A percentile compares a stretch with the other conserved stretches of the same genome.
Conservation (phyloP, 2,113 vertebrate species). For the Prunella fulvescens region DNA sequence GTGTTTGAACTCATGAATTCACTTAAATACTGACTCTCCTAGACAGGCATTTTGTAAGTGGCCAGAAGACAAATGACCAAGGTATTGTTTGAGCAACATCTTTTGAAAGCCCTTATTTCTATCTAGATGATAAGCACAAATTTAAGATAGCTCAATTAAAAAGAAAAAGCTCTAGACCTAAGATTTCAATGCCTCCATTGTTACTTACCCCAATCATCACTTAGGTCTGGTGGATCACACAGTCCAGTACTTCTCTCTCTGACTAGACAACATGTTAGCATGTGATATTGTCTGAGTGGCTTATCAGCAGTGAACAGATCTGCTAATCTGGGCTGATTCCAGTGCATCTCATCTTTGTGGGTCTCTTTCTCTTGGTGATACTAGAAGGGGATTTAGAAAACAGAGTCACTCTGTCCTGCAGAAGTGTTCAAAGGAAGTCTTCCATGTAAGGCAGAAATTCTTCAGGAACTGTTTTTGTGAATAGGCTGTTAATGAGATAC, state of each 20-base stretch:
- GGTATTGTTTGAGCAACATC: not conserved
- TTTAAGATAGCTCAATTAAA: not conserved
- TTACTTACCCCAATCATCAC: not conserved
- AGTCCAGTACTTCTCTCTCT: not conserved
- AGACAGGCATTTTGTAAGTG: not conserved
- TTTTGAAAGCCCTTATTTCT: not conserved
- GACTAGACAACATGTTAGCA: not conserved
- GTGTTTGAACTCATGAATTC: not conserved
- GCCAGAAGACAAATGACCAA: not conserved
- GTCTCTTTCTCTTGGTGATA: not conserved
- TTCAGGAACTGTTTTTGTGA: not conserved
- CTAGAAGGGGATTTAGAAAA: not conserved
- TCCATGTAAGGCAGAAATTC: not conserved
- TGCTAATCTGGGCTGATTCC: not conserved
- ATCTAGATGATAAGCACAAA: not conserved
- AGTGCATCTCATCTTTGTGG: not conserved
- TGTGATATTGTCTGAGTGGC: not conserved
- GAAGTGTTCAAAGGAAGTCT: not conserved
- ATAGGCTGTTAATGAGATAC: not conserved
- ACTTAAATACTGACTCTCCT: not conserved
- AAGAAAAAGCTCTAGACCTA: not conserved
- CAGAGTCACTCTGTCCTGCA: not conserved
- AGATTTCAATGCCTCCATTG: not conserved
- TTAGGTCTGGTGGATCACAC: not conserved
- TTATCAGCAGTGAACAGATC: not conserved